Base-by-base conservation (phyloP, 2,113 vertebrate genomes). In the Pyxicephalus adspersus region DNA sequence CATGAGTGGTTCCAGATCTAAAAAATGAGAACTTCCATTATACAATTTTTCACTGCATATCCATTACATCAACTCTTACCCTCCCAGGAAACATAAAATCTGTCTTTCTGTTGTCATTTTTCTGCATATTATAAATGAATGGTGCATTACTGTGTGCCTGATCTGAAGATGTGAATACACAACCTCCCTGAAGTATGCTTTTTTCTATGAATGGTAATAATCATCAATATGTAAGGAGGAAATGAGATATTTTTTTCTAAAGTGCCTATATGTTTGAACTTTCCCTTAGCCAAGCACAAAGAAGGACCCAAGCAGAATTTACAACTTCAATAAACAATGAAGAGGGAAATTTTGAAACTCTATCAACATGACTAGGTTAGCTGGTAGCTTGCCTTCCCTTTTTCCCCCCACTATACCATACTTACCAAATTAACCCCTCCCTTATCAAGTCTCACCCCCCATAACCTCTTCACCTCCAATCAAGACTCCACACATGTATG, bases 11-110 rank as follows among this genome's bases (percentile, higher is more conserved):
- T 74, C 25, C 20, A 60, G 29, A 74, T 38, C 22, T 11, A 60
- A 58, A 55, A 54, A 60, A 34, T 5, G 7, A 72, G 68, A 54
- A 26, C 19, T 72, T 54, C 50, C 68, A 72, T 72, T 55, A 72
- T 51, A 20, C 68, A 15, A 19, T n/a, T 28, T 25, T 74, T 38
- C 54, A 9, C n/a, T 55, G 20, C 23, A n/a, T 58, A 57, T 60
- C 3, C 29, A 74, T 31, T 38, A 31, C 51, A 28, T 9, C 18
- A 55, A 58, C 28, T 9, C 9, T 11, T 60, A 5, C n/a, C 34
- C 20, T n/a, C 3, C 1, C 23, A 74, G 31, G 29, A 38, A 58
- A 60, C 29, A 60, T 23, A 58, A 58, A 13, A 74, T 73, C 13
- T 23, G 34, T 60, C 38, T 74, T 58, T 23, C 16, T 23, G 28